Conservation (phyloP, 2,888 invertebrate genomes). For the Cerceris rybyensis region DNA sequence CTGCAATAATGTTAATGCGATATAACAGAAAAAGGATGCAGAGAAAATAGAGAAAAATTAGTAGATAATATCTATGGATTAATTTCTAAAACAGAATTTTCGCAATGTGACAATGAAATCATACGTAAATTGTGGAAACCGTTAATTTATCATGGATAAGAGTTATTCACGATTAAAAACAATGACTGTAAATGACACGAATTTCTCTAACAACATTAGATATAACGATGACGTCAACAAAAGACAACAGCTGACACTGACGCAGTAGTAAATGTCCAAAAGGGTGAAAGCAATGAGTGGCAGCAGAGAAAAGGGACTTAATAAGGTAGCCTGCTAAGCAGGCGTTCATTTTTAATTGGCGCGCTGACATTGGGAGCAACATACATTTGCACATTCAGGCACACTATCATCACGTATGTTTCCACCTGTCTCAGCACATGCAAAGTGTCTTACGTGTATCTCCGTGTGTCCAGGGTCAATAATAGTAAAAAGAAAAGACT, state of each 20-base stretch:
- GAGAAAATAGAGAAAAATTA: too few species aligned
- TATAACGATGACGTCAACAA: neutral
- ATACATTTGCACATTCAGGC: conserved; percentile 56
- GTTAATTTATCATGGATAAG: neutral
- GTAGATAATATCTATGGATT: too few species aligned
- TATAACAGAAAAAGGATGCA: too few species aligned
- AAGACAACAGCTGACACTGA: neutral
- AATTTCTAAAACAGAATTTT: too few species aligned
- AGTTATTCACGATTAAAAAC: neutral
- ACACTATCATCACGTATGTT: conserved; percentile 47
- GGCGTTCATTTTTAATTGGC: conserved; percentile 72
- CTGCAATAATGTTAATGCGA: too few species aligned
- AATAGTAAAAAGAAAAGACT: conserved; percentile 25
- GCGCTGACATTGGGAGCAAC: conserved; percentile 70
- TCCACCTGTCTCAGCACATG: conserved; percentile 16
- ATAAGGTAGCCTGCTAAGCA: conserved; percentile 65
- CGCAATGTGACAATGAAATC: too few species aligned
- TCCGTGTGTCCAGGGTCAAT: conserved; percentile 19
- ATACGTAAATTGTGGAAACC: too few species aligned
- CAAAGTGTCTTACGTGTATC: neutral
- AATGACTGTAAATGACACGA: neutral
- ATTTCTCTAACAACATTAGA: neutral
- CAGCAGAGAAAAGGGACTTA: conserved; percentile 42
- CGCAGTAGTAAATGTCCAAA: conserved; percentile 33
- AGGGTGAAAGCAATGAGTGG: conserved; percentile 39